phyloP scores from a whole-genome alignment of 2,113 vertebrate species.

The Dasypus novemcinctus region DNA sequence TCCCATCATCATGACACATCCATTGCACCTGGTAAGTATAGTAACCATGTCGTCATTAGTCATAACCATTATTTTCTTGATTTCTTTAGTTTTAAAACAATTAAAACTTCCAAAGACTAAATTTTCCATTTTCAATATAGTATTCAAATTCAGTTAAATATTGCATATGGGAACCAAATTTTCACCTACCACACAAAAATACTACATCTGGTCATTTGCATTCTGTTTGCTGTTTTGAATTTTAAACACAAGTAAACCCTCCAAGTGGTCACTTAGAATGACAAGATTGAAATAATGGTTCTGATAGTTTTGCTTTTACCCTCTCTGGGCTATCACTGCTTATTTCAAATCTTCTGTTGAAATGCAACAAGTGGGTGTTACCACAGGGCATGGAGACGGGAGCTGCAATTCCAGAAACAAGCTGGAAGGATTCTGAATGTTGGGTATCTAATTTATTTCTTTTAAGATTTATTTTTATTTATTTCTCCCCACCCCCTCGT shows the following conservation, averaged over 20 bases:
- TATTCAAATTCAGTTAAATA: conserved; percentile 19
- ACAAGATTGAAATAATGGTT: not conserved
- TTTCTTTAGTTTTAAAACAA: conserved; percentile 53
- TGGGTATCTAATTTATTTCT: not conserved
- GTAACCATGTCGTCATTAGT: not conserved
- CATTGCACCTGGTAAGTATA: no score
- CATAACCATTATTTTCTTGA: not conserved
- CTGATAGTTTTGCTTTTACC: conserved; percentile 16
- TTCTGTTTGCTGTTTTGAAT: conserved; percentile 3
- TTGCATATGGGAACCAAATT: conserved; percentile 14
- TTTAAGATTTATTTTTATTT: no score
- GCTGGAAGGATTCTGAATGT: conserved; percentile 25
- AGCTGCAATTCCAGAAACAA: conserved; percentile 1
- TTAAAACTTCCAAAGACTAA: not conserved
- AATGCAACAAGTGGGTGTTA: not conserved
- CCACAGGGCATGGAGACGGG: not conserved
- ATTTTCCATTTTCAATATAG: conserved; percentile 35
- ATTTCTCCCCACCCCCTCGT: no score
- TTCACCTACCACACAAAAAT: not conserved
- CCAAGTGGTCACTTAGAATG: not conserved
- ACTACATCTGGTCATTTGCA: not conserved
- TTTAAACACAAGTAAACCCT: conserved; percentile 21
- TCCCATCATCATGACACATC: no score
- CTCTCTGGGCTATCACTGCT: not conserved
- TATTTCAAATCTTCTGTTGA: conserved; percentile 25